phyloP scores from a whole-genome alignment of 2,797 vertebrate species.

The Muscicapa comitata region DNA sequence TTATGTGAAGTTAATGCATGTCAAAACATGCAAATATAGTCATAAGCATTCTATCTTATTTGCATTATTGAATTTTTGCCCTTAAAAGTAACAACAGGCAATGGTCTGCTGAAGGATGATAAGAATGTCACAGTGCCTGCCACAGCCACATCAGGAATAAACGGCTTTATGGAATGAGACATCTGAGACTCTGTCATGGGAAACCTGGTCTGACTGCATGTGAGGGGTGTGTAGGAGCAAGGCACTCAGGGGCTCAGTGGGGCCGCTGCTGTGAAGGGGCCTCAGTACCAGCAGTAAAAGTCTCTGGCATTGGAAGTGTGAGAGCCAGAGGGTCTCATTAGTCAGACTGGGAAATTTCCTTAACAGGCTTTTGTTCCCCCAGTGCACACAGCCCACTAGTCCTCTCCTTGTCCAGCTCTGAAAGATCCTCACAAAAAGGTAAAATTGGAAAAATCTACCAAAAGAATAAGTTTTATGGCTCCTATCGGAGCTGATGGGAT shows the following conservation, averaged over 20 bases:
- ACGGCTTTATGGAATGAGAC: not conserved
- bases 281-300: not conserved
- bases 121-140: not conserved
- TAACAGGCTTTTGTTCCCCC: not conserved
- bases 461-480: not conserved
- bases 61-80: not conserved
- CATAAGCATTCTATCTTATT: not conserved
- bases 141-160: not conserved
- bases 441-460: not conserved
- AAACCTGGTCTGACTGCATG: not conserved
- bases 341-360: not conserved
- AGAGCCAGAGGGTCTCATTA: not conserved
- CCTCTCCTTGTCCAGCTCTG: not conserved
- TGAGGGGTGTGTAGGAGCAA: not conserved
- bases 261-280: not conserved
- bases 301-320: not conserved
- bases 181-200: not conserved
- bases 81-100: not conserved
- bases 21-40: not conserved
- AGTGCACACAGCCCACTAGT: not conserved
- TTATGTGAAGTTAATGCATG: not conserved
- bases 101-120: not conserved
- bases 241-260: accelerated
- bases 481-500: not conserved
- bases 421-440: not conserved